Base-by-base conservation (phyloP, 2,888 invertebrate species). In the Synanthedon myopaeformis region DNA sequence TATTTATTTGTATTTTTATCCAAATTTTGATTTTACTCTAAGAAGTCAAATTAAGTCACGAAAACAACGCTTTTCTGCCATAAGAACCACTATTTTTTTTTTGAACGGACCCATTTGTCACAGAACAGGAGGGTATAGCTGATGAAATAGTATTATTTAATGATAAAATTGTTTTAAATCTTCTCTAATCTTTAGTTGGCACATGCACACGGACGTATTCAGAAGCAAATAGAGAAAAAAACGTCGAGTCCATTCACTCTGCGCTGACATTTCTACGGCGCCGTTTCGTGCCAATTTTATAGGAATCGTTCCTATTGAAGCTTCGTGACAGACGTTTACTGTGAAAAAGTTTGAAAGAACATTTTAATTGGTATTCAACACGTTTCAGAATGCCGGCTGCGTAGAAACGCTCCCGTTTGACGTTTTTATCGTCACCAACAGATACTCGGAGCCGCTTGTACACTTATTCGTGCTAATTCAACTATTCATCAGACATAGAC, bases 171-270 rank as follows among this genome's bases (percentile, higher is more conserved):
- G 74, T 76, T 75, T 72, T 67, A 65, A 70, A 70, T 70, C 64
- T 74, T 72, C 76, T 71, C 66, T 72, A 65, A 73, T 76, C 72
- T 70, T 65, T 71, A 68, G 76, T 80, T 83, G 82, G 83, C 85
- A 84, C 78, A 73, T 76, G 76, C 68, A 82, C 74, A 75, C 83
- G 82, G 82, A 82, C 76, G 73, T 78, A 79, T 74, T 71, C 70
- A 74, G 64, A 73, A 78, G 80, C 78, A 81, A 81, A 83, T 70
- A 79, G 79, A 79, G 75, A 76, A 76, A 77, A 35, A 79, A 74
- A 35, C 3, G 71, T 75, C 65, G 75, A 79, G 83, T 82, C 84
- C 84, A 83, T 86, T 86, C 83, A 85, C 83, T 79, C 77, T 66
- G 72, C 65, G 72, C 76, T 86, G 86, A 84, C 85, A 85, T 86